Evolutionary conservation across 2,888 invertebrate species (phyloP).

Genomic region (Brachyopa scutellaris): DNA sequence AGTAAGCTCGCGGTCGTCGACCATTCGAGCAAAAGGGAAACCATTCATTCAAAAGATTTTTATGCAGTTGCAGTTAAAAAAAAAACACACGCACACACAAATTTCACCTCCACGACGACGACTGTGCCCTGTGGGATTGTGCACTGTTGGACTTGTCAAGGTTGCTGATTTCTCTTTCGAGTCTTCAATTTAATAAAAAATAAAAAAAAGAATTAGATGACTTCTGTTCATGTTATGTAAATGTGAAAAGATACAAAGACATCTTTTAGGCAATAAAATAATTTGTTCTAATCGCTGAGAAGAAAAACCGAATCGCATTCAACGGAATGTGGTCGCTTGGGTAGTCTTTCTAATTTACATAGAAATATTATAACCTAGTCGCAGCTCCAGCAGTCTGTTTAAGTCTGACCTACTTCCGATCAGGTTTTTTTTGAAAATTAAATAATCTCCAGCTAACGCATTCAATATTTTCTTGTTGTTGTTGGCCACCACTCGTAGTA

Average conservation of each 20-base stretch:
- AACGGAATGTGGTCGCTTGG: too few species aligned
- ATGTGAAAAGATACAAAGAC: too few species aligned
- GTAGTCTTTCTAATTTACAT: constrained; percentile 44
- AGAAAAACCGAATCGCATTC: too few species aligned
- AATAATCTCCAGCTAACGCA: constrained; percentile 14
- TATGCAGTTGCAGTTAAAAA: constrained; percentile 49
- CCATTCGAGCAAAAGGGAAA: constrained; percentile 62
- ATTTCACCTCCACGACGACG: constrained; percentile 63
- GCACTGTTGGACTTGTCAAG: constrained; percentile 51
- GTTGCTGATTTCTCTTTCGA: constrained; percentile 69
- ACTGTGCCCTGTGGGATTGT: constrained; percentile 50
- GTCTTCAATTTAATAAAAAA: constrained; percentile 20
- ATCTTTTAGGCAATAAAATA: too few species aligned
- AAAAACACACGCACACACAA: too few species aligned
- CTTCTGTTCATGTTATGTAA: too few species aligned
- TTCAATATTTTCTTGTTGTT: constrained; percentile 7
- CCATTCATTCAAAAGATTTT: constrained; percentile 61
- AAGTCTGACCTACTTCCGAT: constrained; percentile 51
- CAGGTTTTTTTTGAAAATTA: constrained; percentile 52
- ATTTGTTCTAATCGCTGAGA: too few species aligned
- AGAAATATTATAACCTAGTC: constrained; percentile 3
- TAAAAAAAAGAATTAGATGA: background rate
- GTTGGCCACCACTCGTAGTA: background rate
- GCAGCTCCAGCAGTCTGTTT: background rate
- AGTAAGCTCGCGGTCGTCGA: background rate